Evolutionary conservation across 1,140 invertebrate genomes (phyloP).

Genomic region (Pemphigus obesinymphae): DNA sequence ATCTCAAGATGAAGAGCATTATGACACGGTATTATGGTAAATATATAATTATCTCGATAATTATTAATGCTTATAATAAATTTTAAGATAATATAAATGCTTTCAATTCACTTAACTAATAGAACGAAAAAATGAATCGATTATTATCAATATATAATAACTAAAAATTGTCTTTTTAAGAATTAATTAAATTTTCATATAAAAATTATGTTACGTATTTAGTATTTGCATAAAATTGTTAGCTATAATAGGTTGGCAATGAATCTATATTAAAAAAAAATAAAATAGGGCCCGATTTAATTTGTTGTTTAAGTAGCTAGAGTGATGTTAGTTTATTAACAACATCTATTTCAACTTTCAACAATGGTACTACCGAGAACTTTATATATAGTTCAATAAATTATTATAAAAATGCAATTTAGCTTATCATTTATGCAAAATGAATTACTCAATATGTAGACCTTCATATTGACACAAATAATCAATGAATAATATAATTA

Average conservation of each 20-base stretch:
- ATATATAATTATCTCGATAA: no score
- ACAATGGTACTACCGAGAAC: background rate
- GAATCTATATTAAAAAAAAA: background rate
- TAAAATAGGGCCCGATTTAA: background rate
- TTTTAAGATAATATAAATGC: background rate
- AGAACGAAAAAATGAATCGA: no score
- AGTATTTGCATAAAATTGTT: background rate
- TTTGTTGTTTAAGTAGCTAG: background rate
- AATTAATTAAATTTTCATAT: no score
- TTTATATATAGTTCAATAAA: background rate
- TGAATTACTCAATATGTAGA: constrained; percentile 8
- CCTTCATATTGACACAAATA: background rate
- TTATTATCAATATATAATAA: background rate
- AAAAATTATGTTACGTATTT: background rate
- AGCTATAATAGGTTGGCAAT: background rate
- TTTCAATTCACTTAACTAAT: no score
- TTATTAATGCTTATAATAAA: no score
- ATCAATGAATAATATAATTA: background rate
- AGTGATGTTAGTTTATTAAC: background rate
- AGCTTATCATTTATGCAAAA: constrained; percentile 18
- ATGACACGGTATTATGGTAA: background rate
- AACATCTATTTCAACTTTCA: background rate
- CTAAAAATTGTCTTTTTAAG: background rate
- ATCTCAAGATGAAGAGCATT: background rate
- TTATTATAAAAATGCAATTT: background rate